phyloP scores from a whole-genome alignment of 2,888 invertebrate genomes.

The Pocota personata region DNA sequence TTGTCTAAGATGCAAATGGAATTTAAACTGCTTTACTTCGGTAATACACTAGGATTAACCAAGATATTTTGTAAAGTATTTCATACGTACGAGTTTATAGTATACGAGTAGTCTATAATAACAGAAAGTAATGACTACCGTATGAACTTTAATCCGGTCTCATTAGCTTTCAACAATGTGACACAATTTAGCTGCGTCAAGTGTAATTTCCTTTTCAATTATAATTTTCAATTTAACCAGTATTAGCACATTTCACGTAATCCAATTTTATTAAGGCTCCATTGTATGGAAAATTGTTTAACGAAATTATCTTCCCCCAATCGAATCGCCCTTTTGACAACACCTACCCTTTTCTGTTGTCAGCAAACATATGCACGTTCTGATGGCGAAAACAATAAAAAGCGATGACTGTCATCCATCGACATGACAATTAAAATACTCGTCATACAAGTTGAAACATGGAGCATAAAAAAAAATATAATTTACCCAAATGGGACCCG shows the following conservation, averaged over 20 bases:
- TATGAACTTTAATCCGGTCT: too few species aligned
- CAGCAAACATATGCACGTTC: background rate
- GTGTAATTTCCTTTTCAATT: background rate
- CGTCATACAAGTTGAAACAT: background rate
- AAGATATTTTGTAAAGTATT: too few species aligned
- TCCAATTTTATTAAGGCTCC: background rate
- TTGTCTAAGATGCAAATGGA: too few species aligned
- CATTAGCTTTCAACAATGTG: too few species aligned
- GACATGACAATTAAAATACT: conserved; percentile 9
- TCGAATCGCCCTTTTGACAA: background rate
- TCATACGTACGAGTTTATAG: too few species aligned
- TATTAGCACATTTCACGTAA: background rate
- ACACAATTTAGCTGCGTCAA: too few species aligned
- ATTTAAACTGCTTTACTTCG: too few species aligned
- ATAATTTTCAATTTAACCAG: background rate
- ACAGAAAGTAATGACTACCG: too few species aligned
- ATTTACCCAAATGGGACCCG: background rate
- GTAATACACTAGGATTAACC: too few species aligned
- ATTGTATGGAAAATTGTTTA: background rate
- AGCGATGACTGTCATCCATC: background rate
- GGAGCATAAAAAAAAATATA: background rate
- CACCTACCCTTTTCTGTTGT: background rate
- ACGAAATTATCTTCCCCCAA: background rate
- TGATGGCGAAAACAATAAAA: background rate
- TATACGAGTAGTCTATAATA: too few species aligned